Percentiles rank a stretch among this genome's conserved stretches.
Conservation (phyloP, 2,797 vertebrate species). For the Austrolebias charrua region DNA sequence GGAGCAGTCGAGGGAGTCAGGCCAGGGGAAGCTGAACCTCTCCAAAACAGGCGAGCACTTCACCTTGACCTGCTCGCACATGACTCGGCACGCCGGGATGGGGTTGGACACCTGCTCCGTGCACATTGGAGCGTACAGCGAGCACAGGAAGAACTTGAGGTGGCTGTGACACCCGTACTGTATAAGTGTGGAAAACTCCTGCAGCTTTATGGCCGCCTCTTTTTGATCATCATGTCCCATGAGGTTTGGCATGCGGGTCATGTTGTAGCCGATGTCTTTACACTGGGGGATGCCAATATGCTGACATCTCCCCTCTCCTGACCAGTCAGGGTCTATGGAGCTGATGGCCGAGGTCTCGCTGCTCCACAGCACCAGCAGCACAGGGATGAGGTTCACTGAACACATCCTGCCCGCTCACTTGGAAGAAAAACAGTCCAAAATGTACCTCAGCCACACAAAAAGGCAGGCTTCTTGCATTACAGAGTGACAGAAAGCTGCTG, state of each 20-base stretch:
- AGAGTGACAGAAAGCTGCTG: slow-evolving; percentile 22
- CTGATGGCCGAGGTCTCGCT: slow-evolving; percentile 83
- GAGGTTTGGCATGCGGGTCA: slow-evolving; percentile 96
- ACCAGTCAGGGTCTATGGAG: slow-evolving; percentile 90
- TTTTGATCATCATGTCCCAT: slow-evolving; percentile 95
- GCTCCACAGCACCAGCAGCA: slow-evolving; percentile 64
- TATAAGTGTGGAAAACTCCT: slow-evolving; percentile 95
- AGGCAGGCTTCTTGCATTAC: slow-evolving; percentile 34
- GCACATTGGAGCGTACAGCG: slow-evolving; percentile 98
- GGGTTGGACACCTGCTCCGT: slow-evolving; percentile 97
- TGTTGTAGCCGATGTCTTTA: slow-evolving; percentile 97
- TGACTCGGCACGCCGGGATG: slow-evolving; percentile 93
- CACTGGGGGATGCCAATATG: slow-evolving; percentile 94
- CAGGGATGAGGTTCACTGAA: slow-evolving; percentile 50
- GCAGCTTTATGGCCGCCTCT: slow-evolving; percentile 94
- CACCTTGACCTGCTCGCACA: slow-evolving; percentile 94
- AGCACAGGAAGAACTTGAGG: slow-evolving; percentile 95
- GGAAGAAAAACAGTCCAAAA: slow-evolving; percentile 16
- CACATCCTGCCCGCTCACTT: slow-evolving; percentile 60
- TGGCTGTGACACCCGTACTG: slow-evolving; percentile 95
- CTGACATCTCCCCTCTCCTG: slow-evolving; percentile 91
- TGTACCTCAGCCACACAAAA: slow-evolving; percentile 19
- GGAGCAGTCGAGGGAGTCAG: slow-evolving; percentile 92
- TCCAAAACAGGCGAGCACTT: slow-evolving; percentile 95
- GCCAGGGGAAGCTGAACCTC: slow-evolving; percentile 95